Evolutionary conservation across 2,888 invertebrate genomes (phyloP).

Genomic region (Shargacucullia verbasci): DNA sequence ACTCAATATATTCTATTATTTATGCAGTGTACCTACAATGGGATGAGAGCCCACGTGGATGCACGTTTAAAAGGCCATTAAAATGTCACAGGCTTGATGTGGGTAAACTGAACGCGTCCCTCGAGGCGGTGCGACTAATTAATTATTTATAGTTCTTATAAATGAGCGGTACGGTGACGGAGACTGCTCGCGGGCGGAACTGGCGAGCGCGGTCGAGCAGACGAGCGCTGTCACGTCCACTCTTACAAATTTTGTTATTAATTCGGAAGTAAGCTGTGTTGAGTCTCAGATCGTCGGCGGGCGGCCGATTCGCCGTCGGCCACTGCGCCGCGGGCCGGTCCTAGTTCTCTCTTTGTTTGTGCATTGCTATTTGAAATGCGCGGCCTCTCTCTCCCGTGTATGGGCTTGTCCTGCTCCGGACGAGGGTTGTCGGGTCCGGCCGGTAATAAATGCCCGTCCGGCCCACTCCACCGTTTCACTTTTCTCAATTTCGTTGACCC

Average conservation of each 20-base stretch:
- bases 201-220: conserved; percentile 54
- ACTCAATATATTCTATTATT: conserved; percentile 70
- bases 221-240: conserved; percentile 62
- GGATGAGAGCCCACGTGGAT: conserved; percentile 70
- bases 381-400: conserved; percentile 51
- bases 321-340: conserved; percentile 37
- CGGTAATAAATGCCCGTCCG: conserved; percentile 75
- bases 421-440: conserved; percentile 64
- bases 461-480: conserved; percentile 78
- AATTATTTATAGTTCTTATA: conserved; percentile 83
- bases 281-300: conserved; percentile 25
- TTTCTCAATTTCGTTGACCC: conserved; percentile 86
- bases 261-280: conserved; percentile 60
- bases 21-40: conserved; percentile 68
- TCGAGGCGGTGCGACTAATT: conserved; percentile 72
- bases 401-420: conserved; percentile 57
- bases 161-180: conserved; percentile 53
- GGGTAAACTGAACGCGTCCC: conserved; percentile 73
- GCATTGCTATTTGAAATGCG: conserved; percentile 60
- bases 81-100: conserved; percentile 83
- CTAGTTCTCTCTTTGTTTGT: conserved; percentile 59
- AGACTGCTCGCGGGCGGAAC: conserved; percentile 40
- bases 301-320: conserved; percentile 46
- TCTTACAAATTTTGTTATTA: conserved; percentile 74
- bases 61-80: conserved; percentile 82